Percentiles rank a stretch among this genome's conserved stretches.
phyloP scores from a whole-genome alignment of 1,140 invertebrate genomes.

The Lepidurus couesii region DNA sequence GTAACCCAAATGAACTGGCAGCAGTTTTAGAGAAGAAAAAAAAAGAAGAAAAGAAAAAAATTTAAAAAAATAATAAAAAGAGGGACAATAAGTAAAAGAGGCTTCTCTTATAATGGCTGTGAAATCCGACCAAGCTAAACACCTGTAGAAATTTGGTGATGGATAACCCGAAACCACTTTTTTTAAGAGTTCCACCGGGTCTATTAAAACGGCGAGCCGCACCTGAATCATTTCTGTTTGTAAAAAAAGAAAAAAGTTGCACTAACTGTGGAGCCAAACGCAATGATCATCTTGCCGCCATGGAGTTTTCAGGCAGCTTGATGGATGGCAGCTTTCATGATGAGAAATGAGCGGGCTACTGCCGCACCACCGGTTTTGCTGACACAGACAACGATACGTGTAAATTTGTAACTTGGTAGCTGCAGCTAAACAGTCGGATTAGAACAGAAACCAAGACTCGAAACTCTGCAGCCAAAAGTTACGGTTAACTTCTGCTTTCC shows the following conservation, averaged over 20 bases:
- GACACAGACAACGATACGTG: constrained; percentile 14
- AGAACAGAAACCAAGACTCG: too few relatives aligned
- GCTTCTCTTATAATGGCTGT: not conserved
- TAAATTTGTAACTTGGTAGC: constrained; percentile 18
- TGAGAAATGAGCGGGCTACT: not conserved
- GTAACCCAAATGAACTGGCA: not conserved
- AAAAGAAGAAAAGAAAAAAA: too few relatives aligned
- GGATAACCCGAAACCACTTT: not conserved
- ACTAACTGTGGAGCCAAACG: not conserved
- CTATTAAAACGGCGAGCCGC: not conserved
- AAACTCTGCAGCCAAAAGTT: too few relatives aligned
- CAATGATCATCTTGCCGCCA: not conserved
- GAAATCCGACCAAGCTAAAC: not conserved
- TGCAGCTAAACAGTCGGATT: not conserved
- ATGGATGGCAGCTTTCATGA: not conserved
- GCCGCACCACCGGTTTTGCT: constrained; percentile 6
- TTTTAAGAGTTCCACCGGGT: not conserved
- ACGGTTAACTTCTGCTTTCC: not conserved
- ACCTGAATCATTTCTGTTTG: not conserved
- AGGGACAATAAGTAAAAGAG: not conserved
- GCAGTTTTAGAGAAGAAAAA: not conserved
- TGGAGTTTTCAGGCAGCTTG: not conserved
- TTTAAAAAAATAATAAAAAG: too few relatives aligned
- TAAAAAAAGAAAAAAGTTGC: not conserved
- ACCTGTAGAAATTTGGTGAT: not conserved